A percentile compares a stretch with the other conserved stretches of the same genome.
Conservation (phyloP, 1,140 invertebrate species). For the Periplaneta americana region DNA sequence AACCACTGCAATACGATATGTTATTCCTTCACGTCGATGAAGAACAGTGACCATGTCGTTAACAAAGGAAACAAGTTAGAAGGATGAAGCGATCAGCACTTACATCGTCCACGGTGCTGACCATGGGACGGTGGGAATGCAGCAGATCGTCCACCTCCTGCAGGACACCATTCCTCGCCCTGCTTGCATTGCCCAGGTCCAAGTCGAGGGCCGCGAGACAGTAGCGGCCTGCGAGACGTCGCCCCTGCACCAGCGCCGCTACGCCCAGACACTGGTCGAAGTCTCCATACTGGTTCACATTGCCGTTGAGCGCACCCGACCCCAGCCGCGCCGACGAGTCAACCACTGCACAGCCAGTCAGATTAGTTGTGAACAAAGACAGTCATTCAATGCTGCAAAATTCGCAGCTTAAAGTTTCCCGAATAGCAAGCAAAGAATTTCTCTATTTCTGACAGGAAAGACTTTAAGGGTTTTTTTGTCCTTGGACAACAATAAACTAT, state of each 20-base stretch:
- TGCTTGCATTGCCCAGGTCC: background rate
- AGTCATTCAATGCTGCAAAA: too few species aligned
- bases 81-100: background rate
- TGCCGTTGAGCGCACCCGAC: conserved; percentile 54
- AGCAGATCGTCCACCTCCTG: conserved; percentile 38
- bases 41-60: too few species aligned
- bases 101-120: conserved; percentile 38
- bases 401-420: too few species aligned
- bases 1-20: too few species aligned
- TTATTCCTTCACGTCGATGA: too few species aligned
- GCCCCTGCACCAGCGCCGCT: background rate
- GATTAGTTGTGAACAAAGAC: too few species aligned
- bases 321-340: conserved; percentile 55
- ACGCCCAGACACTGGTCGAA: conserved; percentile 52
- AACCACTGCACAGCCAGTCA: conserved; percentile 53
- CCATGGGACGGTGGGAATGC: conserved; percentile 56
- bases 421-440: too few species aligned
- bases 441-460: too few species aligned
- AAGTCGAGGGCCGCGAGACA: conserved; percentile 54
- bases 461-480: too few species aligned
- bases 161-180: conserved; percentile 25
- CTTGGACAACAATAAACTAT: too few species aligned
- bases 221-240: conserved; percentile 49
- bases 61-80: too few species aligned
- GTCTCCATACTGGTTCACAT: conserved; percentile 57